Evolutionary conservation across 37 sponge, comb jelly and placozoan species (phyloP).

Genomic region (Ianthella basta): DNA sequence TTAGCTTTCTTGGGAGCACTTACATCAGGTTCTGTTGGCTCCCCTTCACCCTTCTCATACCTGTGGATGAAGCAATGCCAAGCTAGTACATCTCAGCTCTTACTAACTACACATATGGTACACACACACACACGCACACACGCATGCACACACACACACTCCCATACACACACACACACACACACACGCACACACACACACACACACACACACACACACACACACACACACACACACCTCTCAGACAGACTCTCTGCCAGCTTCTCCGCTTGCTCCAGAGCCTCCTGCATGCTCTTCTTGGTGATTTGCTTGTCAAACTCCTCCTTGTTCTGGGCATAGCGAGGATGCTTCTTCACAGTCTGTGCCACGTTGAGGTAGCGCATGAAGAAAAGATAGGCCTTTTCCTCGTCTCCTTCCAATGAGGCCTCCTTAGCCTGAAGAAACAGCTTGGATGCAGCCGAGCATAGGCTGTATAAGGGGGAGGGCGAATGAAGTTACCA

Average conservation of each 20-base stretch:
- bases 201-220: slow-evolving; percentile 26
- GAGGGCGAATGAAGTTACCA: too few relatives aligned
- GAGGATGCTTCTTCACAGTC: slow-evolving; percentile 28
- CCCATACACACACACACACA: slow-evolving; percentile 22
- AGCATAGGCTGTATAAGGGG: not conserved
- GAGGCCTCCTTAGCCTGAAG: slow-evolving; percentile 56
- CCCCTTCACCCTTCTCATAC: too few relatives aligned
- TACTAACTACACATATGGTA: not conserved
- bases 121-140: slow-evolving; percentile 1
- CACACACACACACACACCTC: slow-evolving; percentile 34
- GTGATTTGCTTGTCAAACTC: slow-evolving; percentile 45
- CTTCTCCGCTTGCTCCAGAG: slow-evolving; percentile 57
- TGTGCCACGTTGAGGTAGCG: slow-evolving; percentile 65
- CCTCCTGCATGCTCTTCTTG: not conserved
- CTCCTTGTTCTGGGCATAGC: slow-evolving; percentile 57
- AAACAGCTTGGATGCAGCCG: slow-evolving; percentile 43
- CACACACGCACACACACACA: slow-evolving; percentile 20
- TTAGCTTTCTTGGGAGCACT: too few relatives aligned
- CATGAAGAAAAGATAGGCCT: slow-evolving; percentile 80
- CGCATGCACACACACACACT: not conserved
- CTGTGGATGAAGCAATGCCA: too few relatives aligned
- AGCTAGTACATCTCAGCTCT: not conserved
- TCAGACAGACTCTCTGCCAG: slow-evolving; percentile 44
- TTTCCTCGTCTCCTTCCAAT: slow-evolving; percentile 78
- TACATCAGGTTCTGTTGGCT: too few relatives aligned